These are phyloP conservation scores for Pseudoatta argentina DNA, from an alignment of 1,140 invertebrate genomes.

Conservation along the genomic window DNA sequence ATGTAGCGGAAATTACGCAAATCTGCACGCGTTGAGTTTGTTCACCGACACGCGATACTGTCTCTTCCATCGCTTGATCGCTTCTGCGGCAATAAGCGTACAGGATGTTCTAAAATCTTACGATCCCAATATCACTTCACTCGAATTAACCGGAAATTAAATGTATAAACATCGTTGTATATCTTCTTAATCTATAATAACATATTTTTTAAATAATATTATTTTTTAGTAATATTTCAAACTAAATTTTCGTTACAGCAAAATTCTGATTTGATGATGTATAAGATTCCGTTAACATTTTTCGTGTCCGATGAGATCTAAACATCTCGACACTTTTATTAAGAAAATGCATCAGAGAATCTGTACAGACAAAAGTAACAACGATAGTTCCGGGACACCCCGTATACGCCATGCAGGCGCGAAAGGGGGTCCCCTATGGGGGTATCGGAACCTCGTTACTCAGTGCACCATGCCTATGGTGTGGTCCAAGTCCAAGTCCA, in stretches of 20 bases:
- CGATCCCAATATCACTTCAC: not conserved
- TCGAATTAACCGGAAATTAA: conserved; percentile 3
- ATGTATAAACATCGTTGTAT: not conserved
- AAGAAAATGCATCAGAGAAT: conserved; percentile 2
- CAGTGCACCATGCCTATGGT: conserved; percentile 76
- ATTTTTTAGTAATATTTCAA: conserved; percentile 8
- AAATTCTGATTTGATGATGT: not conserved
- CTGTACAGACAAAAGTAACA: conserved; percentile 22
- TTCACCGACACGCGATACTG: conserved; percentile 63
- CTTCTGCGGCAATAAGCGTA: conserved; percentile 38
- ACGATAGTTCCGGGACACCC: conserved; percentile 48
- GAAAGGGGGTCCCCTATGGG: conserved; percentile 79
- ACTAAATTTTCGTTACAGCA: not conserved
- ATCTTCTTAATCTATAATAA: not conserved
- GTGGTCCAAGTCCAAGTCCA: conserved; percentile 81
- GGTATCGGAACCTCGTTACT: conserved; percentile 79
- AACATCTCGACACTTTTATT: not conserved
- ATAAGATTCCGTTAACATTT: not conserved
- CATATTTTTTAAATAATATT: not conserved
- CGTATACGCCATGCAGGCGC: conserved; percentile 74
- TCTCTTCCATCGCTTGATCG: conserved; percentile 29
- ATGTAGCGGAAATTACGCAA: conserved; percentile 44
- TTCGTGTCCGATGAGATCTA: not conserved
- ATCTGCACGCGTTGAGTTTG: conserved; percentile 69
- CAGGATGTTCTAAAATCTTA: conserved; percentile 24